These are phyloP conservation scores for Coregonus ussuriensis DNA, from an alignment of 2,797 vertebrate species.

Conservation along the genomic window DNA sequence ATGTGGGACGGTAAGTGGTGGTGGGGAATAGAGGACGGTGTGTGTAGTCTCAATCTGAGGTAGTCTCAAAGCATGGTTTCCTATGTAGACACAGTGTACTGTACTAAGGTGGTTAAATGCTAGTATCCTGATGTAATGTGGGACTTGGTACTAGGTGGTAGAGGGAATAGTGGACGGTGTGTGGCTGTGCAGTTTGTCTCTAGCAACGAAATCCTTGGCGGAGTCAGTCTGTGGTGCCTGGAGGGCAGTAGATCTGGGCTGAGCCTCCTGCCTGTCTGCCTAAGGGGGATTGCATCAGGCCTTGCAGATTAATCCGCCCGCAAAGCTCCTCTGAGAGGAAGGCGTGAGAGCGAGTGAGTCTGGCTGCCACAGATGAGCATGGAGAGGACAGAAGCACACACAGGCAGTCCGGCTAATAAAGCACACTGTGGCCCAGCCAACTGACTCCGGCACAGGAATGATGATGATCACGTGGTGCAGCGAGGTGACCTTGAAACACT, in stretches of 20 bases:
- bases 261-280: conserved; percentile 22
- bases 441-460: neutral
- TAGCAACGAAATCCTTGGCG: neutral
- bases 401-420: neutral
- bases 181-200: neutral
- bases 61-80: neutral
- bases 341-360: neutral
- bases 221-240: conserved; percentile 8
- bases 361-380: conserved; percentile 12
- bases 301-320: conserved; percentile 51
- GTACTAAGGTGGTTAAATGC: neutral
- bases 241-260: conserved; percentile 27
- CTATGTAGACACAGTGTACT: neutral
- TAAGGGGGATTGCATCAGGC: conserved; percentile 24
- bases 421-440: neutral
- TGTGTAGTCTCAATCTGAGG: neutral
- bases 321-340: conserved; percentile 30
- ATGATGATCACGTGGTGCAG: neutral
- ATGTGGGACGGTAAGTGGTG: neutral
- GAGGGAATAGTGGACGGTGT: neutral
- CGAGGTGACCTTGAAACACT: conserved; percentile 12
- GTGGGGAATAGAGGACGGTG: neutral
- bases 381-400: conserved; percentile 16
- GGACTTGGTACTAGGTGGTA: conserved; percentile 6
- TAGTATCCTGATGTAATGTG: neutral